Conservation (phyloP, 2,797 vertebrate species). For the Avahi laniger region DNA sequence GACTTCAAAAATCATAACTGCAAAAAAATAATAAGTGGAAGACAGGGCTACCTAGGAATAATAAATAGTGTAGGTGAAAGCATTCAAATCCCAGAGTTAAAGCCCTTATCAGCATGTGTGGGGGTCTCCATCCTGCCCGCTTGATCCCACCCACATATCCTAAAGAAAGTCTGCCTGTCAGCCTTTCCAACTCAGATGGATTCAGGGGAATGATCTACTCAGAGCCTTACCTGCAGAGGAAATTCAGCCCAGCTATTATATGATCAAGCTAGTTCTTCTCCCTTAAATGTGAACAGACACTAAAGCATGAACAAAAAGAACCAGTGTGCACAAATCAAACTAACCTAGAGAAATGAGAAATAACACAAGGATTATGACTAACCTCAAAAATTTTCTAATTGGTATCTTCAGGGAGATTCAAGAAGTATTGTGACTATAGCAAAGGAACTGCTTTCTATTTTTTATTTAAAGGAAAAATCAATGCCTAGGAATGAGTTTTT, state of each 20-base stretch:
- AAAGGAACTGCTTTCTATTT: background rate
- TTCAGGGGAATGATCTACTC: background rate
- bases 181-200: too few species aligned
- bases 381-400: background rate
- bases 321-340: background rate
- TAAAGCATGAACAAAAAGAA: background rate
- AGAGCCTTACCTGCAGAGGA: background rate
- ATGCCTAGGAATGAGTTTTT: background rate
- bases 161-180: background rate
- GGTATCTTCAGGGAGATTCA: background rate
- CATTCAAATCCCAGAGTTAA: background rate
- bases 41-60: background rate
- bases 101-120: background rate
- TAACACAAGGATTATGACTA: background rate
- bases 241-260: background rate
- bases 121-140: background rate
- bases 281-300: background rate
- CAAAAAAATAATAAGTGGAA: background rate
- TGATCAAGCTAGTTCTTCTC: background rate
- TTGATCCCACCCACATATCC: too few species aligned
- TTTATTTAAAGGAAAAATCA: background rate
- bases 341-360: background rate
- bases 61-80: background rate
- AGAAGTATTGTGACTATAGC: background rate
- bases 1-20: background rate